A percentile compares a stretch with the other conserved stretches of the same genome.
Evolutionary conservation across 2,888 invertebrate genomes (phyloP).

Genomic region (Tiliacea citrago): DNA sequence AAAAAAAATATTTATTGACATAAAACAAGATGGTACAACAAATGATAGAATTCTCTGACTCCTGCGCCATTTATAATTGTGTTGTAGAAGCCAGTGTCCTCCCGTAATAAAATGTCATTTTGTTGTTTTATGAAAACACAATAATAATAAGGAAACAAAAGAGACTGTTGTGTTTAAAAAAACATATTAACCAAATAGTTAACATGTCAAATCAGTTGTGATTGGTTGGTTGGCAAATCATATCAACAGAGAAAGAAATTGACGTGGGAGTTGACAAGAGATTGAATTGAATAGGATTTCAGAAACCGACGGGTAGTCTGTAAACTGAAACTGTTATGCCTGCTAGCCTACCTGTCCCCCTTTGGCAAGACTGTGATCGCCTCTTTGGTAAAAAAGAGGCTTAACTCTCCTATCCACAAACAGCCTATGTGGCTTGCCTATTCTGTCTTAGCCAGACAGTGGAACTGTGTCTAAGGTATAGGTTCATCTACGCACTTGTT

Average conservation of each 20-base stretch:
- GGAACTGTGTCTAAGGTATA: not conserved
- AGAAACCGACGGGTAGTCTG: not conserved
- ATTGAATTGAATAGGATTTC: not conserved
- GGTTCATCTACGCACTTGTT: not conserved
- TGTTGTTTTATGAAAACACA: too few relatives aligned
- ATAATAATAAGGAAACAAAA: too few relatives aligned
- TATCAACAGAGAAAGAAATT: not conserved
- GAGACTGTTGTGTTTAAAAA: too few relatives aligned
- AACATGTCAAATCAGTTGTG: not conserved
- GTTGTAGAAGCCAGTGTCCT: too few relatives aligned
- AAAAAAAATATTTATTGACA: not conserved
- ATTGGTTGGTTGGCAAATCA: not conserved
- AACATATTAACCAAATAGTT: too few relatives aligned
- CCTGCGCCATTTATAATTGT: too few relatives aligned
- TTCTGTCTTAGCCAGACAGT: not conserved
- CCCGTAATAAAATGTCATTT: too few relatives aligned
- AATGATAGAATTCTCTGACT: too few relatives aligned
- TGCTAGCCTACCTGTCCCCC: not conserved
- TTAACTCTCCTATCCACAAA: not conserved
- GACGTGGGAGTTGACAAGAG: not conserved
- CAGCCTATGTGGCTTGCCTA: constrained; percentile 1
- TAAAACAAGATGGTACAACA: too few relatives aligned
- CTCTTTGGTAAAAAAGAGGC: constrained; percentile 11
- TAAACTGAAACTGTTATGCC: not conserved
- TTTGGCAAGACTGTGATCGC: not conserved